A percentile compares a stretch with the other conserved stretches of the same genome.
Conservation (phyloP, 2,797 vertebrate species). For the Alexandromys oeconomus region DNA sequence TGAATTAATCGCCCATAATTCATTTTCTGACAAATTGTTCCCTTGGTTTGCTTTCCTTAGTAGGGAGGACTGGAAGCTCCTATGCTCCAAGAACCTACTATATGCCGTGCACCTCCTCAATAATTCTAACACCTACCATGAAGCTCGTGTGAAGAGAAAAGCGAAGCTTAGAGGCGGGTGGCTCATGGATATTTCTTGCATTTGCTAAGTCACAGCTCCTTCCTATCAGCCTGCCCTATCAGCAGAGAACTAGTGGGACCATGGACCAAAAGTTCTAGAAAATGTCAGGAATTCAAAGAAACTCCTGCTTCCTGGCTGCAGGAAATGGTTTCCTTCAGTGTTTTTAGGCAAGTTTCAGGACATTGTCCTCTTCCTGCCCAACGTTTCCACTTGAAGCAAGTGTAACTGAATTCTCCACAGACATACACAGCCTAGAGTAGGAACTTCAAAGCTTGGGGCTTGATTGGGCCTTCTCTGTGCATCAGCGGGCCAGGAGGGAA, state of each 20-base stretch:
- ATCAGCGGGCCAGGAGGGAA: constrained; percentile 59
- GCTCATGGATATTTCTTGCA: not conserved
- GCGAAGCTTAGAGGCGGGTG: not conserved
- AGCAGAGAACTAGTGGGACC: not conserved
- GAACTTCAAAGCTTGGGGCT: constrained; percentile 70
- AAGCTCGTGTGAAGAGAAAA: not conserved
- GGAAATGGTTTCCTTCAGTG: not conserved
- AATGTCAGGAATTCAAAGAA: not conserved
- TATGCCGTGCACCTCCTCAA: not conserved
- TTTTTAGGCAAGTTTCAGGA: not conserved
- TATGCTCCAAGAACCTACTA: not conserved
- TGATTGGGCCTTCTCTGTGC: constrained; percentile 64
- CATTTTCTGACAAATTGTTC: not conserved
- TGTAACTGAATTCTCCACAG: constrained; percentile 36
- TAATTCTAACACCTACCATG: not conserved
- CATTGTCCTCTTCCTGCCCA: not conserved
- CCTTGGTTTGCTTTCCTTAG: not conserved
- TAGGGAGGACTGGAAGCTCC: not conserved
- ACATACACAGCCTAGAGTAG: constrained; percentile 33
- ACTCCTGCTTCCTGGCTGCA: not conserved
- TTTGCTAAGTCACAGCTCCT: no score
- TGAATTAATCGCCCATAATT: not conserved
- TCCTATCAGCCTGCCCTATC: not conserved
- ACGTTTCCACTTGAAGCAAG: not conserved
- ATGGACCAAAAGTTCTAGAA: constrained; percentile 7